A percentile compares a stretch with the other conserved stretches of the same genome.
These are phyloP conservation scores for Eilema sororculum DNA, from an alignment of 2,888 invertebrate genomes.

Conservation along the genomic window DNA sequence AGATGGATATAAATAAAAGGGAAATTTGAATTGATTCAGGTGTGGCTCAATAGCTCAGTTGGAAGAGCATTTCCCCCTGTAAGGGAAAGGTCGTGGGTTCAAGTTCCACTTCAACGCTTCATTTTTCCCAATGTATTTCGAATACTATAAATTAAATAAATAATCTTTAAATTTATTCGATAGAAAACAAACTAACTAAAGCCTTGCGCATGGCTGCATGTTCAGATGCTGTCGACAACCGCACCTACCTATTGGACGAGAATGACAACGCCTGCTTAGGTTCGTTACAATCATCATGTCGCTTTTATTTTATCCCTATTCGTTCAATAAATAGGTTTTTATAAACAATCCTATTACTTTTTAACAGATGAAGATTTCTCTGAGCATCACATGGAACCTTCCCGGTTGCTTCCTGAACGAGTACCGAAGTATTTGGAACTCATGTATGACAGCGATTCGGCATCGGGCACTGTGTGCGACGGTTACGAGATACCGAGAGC, in stretches of 20 bases:
- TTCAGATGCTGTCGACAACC: conserved; percentile 91
- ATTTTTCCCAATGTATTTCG: no score
- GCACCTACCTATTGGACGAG: conserved; percentile 92
- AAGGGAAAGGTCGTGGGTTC: no score
- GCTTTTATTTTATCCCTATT: neutral
- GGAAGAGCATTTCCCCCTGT: no score
- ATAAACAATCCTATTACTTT: conserved; percentile 5
- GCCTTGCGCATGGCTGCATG: conserved; percentile 80
- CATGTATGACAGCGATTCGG: conserved; percentile 87
- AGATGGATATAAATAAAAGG: no score
- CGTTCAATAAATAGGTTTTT: neutral
- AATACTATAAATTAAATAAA: no score
- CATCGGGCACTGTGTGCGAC: conserved; percentile 76
- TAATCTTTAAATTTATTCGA: conserved; percentile 27
- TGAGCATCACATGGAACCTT: conserved; percentile 79
- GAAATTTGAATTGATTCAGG: no score
- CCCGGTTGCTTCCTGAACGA: conserved; percentile 71
- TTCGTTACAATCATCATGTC: conserved; percentile 60
- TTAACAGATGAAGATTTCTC: conserved; percentile 76
- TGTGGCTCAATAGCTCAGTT: no score
- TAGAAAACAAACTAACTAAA: conserved; percentile 61
- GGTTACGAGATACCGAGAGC: conserved; percentile 89
- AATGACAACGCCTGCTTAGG: conserved; percentile 89
- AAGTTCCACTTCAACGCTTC: no score
- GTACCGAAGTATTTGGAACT: conserved; percentile 90